Evolutionary conservation across 2,888 invertebrate species (phyloP).

Genomic region (Melanostoma scalare): DNA sequence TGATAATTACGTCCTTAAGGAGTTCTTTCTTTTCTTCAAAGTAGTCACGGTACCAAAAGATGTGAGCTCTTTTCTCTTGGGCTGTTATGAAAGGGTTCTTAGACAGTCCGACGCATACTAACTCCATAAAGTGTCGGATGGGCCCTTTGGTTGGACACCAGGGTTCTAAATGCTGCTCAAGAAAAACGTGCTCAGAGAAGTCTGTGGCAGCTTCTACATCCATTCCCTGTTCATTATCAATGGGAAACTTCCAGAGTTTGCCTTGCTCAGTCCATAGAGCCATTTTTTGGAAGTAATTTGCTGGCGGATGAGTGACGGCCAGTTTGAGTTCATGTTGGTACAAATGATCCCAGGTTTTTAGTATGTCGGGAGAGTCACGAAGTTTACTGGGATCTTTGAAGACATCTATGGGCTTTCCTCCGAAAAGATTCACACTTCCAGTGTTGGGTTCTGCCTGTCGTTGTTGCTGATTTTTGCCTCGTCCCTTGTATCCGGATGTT

Average conservation of each 20-base stretch:
- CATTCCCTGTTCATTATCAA: constrained; percentile 96
- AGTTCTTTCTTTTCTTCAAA: constrained; percentile 91
- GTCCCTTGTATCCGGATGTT: background rate
- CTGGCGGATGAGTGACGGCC: constrained; percentile 88
- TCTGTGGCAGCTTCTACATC: constrained; percentile 87
- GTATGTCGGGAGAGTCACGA: constrained; percentile 77
- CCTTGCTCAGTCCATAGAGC: constrained; percentile 96
- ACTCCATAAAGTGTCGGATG: constrained; percentile 97
- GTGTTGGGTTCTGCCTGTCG: constrained; percentile 75
- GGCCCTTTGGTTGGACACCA: constrained; percentile 97
- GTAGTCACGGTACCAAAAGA: constrained; percentile 95
- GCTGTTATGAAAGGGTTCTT: constrained; percentile 96
- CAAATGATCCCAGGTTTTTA: constrained; percentile 88
- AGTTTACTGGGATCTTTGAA: constrained; percentile 82
- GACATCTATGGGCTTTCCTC: constrained; percentile 85
- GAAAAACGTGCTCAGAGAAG: constrained; percentile 97
- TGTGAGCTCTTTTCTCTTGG: constrained; percentile 93
- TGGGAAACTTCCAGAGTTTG: constrained; percentile 98
- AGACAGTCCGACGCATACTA: constrained; percentile 95
- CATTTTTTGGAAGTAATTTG: constrained; percentile 96
- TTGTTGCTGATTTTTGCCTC: constrained; percentile 26
- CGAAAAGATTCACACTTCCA: constrained; percentile 86
- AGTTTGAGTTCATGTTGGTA: constrained; percentile 87
- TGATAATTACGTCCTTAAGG: constrained; percentile 82
- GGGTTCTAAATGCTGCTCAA: constrained; percentile 91